Percentiles rank a stretch among this genome's conserved stretches.
phyloP scores from a whole-genome alignment of 2,888 invertebrate species.

The Mimas tiliae region DNA sequence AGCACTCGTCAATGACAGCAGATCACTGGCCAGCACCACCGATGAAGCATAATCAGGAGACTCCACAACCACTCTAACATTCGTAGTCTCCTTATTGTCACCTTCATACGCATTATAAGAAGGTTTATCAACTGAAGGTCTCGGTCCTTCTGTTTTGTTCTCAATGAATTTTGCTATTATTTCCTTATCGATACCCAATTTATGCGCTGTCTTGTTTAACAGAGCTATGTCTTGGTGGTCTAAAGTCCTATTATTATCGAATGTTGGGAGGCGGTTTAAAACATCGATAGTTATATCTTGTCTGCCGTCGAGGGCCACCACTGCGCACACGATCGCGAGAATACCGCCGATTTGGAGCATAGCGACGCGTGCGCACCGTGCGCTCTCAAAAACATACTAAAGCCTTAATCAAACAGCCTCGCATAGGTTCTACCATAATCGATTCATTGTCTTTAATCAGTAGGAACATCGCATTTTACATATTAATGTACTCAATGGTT shows the following conservation, averaged over 20 bases:
- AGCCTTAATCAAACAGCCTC: slow-evolving; percentile 34
- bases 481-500: slow-evolving; percentile 3
- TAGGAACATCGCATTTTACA: slow-evolving; percentile 15
- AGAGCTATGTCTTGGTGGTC: slow-evolving; percentile 53
- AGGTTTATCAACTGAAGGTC: slow-evolving; percentile 41
- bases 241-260: slow-evolving; percentile 59
- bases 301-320: slow-evolving; percentile 49
- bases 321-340: slow-evolving; percentile 65
- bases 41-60: slow-evolving; percentile 80
- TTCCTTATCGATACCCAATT: slow-evolving; percentile 59
- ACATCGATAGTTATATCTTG: slow-evolving; percentile 44
- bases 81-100: slow-evolving; percentile 49
- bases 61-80: slow-evolving; percentile 64
- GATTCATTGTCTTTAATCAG: slow-evolving; percentile 45
- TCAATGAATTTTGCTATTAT: slow-evolving; percentile 60
- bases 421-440: slow-evolving; percentile 53
- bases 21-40: slow-evolving; percentile 76
- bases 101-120: slow-evolving; percentile 48
- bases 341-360: slow-evolving; percentile 60
- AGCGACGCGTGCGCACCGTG: slow-evolving; percentile 71
- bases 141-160: slow-evolving; percentile 41
- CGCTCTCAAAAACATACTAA: slow-evolving; percentile 63
- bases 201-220: slow-evolving; percentile 60
- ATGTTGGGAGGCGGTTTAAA: slow-evolving; percentile 51
- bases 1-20: slow-evolving; percentile 77